Percentiles rank a stretch among this genome's conserved stretches.
phyloP scores from a whole-genome alignment of 2,888 invertebrate genomes.

The Trichogramma dendrolimi region DNA sequence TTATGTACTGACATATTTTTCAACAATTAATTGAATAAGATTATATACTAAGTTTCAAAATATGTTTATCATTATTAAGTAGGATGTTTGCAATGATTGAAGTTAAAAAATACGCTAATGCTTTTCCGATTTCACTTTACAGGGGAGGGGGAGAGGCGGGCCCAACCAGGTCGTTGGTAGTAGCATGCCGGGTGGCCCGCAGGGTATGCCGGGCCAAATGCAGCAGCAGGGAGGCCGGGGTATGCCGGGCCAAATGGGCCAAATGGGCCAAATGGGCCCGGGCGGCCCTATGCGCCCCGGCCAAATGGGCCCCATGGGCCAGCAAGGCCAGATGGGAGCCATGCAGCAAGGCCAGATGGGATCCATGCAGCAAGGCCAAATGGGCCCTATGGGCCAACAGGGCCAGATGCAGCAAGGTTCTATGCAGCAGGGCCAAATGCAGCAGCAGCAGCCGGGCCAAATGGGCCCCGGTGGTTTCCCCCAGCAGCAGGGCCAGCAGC shows the following conservation, averaged over 20 bases:
- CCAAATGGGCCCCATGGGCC: not conserved
- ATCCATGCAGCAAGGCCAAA: not conserved
- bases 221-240: constrained; percentile 37
- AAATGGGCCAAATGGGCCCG: constrained; percentile 27
- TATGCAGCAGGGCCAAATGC: constrained; percentile 39
- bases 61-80: too few relatives aligned
- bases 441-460: constrained; percentile 38
- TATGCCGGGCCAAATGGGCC: constrained; percentile 7
- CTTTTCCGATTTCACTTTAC: constrained; percentile 36
- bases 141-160: constrained; percentile 63
- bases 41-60: too few relatives aligned
- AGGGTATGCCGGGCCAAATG: constrained; percentile 41
- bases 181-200: constrained; percentile 62
- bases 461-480: constrained; percentile 25
- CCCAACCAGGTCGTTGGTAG: constrained; percentile 57
- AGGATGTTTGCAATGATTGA: not conserved
- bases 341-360: constrained; percentile 26
- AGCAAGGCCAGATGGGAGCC: constrained; percentile 12
- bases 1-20: too few relatives aligned
- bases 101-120: not conserved
- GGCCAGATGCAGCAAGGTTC: not conserved
- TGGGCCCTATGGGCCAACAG: not conserved
- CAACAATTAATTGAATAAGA: too few relatives aligned
- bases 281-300: not conserved
- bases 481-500: constrained; percentile 42